Evolutionary conservation across 2,113 vertebrate species (phyloP).

Genomic region (Sceloporus undulatus): DNA sequence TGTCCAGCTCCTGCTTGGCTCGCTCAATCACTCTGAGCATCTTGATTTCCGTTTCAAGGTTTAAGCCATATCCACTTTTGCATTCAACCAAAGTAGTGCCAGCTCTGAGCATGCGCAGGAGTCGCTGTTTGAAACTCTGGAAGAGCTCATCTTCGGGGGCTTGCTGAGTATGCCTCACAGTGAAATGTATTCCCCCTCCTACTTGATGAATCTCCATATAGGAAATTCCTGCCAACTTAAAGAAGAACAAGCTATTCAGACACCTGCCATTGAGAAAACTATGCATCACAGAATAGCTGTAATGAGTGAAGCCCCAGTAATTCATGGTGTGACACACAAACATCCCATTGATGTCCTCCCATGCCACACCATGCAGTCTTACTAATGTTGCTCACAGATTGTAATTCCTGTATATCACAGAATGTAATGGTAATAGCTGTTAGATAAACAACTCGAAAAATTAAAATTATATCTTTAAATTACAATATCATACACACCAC

Average conservation of each 20-base stretch:
- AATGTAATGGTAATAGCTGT: no score
- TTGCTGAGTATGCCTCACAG: slow-evolving; percentile 86
- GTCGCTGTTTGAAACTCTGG: slow-evolving; percentile 74
- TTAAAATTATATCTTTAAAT: no score
- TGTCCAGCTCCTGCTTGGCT: slow-evolving; percentile 75
- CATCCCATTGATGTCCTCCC: no score
- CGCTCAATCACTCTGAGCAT: slow-evolving; percentile 91
- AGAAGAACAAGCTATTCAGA: slow-evolving; percentile 4
- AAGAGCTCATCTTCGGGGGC: slow-evolving; percentile 83
- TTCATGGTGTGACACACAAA: no score
- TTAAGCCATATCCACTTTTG: slow-evolving; percentile 96
- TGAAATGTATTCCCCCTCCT: slow-evolving; percentile 95
- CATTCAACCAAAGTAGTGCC: slow-evolving; percentile 95
- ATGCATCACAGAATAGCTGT: background rate
- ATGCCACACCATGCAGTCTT: no score
- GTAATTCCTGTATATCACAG: no score
- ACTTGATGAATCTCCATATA: slow-evolving; percentile 97
- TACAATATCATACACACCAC: no score
- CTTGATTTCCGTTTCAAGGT: slow-evolving; percentile 89
- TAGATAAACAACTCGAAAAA: no score
- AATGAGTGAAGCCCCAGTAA: background rate
- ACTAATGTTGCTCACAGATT: no score
- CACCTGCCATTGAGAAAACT: background rate
- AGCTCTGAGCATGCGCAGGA: slow-evolving; percentile 81
- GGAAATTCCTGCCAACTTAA: slow-evolving; percentile 91